Percentiles rank a stretch among this genome's conserved stretches.
Evolutionary conservation across 1,140 invertebrate species (phyloP).

Genomic region (Coenobita brevimanus): DNA sequence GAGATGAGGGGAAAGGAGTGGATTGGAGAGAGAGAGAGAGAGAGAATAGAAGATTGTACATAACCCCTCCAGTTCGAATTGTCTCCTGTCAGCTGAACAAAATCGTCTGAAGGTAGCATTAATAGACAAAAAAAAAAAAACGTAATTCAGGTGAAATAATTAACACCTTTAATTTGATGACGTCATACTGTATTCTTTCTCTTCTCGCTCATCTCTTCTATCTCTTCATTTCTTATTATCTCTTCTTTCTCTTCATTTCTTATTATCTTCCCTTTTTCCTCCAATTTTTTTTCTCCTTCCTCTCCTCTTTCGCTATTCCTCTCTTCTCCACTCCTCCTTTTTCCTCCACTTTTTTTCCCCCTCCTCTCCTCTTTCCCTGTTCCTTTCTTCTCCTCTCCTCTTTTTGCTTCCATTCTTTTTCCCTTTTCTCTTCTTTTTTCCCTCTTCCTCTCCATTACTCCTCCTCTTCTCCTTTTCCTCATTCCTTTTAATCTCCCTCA

Average conservation of each 20-base stretch:
- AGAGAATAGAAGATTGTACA: neutral
- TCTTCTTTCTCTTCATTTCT: too few species aligned
- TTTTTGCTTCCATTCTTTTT: neutral
- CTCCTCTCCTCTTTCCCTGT: neutral
- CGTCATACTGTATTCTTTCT: too few species aligned
- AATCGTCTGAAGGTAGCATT: too few species aligned
- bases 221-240: neutral
- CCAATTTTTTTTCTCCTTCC: neutral
- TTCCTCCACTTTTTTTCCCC: too few species aligned
- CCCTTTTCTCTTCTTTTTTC: neutral
- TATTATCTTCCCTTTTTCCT: neutral
- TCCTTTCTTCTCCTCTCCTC: neutral
- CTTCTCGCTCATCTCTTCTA: neutral
- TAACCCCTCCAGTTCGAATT: too few species aligned
- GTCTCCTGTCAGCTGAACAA: too few species aligned
- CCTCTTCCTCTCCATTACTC: too few species aligned
- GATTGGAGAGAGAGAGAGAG: neutral
- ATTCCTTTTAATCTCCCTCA: neutral
- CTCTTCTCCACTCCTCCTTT: neutral
- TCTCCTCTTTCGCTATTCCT: neutral
- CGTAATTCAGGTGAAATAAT: too few species aligned
- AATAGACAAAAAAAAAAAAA: too few species aligned
- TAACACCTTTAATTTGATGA: too few species aligned
- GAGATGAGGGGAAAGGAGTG: neutral
- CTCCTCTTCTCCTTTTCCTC: neutral